Conservation (phyloP, 2,797 vertebrate species). For the Gorsachius magnificus region DNA sequence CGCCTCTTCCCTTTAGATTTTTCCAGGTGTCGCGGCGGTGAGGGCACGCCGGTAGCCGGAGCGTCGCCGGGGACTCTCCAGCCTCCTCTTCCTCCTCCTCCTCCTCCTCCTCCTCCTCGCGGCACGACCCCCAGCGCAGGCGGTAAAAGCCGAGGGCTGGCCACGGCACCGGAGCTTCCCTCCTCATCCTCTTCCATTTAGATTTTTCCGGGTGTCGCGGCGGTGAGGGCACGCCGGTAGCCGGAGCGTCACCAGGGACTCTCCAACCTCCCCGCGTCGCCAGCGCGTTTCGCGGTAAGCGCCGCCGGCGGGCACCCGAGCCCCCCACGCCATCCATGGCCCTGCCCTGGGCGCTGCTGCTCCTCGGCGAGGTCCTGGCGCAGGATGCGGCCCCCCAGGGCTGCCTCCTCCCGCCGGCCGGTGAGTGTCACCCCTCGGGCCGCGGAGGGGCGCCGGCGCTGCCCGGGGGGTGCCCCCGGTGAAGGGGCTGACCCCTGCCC, state of each 20-base stretch:
- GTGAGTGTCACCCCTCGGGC: background rate
- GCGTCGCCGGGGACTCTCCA: no score
- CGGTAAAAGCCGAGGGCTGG: background rate
- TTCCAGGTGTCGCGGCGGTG: no score
- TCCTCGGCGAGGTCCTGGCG: background rate
- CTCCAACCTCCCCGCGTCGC: background rate
- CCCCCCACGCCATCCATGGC: background rate
- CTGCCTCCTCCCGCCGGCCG: background rate
- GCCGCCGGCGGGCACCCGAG: background rate
- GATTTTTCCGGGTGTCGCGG: background rate
- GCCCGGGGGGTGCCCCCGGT: no score
- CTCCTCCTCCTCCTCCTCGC: background rate
- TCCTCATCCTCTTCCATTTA: background rate
- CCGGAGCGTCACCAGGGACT: no score
- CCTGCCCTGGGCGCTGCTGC: background rate
- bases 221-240: background rate
- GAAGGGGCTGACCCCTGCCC: no score
- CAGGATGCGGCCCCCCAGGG: background rate
- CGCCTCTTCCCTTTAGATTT: no score
- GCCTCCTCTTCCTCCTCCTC: no score
- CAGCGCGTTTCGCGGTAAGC: background rate
- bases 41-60: no score
- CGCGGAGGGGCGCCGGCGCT: no score
- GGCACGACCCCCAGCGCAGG: background rate
- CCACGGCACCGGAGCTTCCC: fast-evolving